Evolutionary conservation across 2,797 vertebrate species (phyloP).

Genomic region (Coregonus sp.): DNA sequence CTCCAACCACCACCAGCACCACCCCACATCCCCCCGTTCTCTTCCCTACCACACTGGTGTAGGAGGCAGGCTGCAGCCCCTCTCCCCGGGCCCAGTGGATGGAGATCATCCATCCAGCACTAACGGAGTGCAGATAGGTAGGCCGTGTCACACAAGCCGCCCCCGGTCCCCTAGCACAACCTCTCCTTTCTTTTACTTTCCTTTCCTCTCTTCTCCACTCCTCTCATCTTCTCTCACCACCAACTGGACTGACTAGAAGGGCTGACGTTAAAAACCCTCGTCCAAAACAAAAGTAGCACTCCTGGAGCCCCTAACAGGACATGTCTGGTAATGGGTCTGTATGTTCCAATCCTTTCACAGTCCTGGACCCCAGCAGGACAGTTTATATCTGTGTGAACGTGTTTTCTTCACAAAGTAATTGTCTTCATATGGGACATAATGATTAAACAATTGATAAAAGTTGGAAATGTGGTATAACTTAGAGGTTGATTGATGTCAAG

Average conservation of each 20-base stretch:
- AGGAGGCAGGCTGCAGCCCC: slow-evolving; percentile 37
- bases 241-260: not conserved
- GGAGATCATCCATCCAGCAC: slow-evolving; percentile 36
- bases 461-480: slow-evolving; percentile 15
- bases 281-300: not conserved
- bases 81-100: slow-evolving; percentile 25
- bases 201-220: not conserved
- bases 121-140: slow-evolving; percentile 24
- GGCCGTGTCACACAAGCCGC: slow-evolving; percentile 25
- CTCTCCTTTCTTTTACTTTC: not conserved
- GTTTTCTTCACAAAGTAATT: slow-evolving; percentile 23
- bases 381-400: slow-evolving; percentile 32
- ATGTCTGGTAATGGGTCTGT: slow-evolving; percentile 55
- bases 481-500: not conserved
- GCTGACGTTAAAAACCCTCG: not conserved
- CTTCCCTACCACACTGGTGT: slow-evolving; percentile 20
- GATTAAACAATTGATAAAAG: not conserved
- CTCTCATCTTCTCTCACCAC: slow-evolving; percentile 10
- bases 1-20: not conserved
- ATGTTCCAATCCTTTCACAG: slow-evolving; percentile 47
- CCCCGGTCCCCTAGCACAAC: not conserved
- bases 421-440: not conserved
- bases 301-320: slow-evolving; percentile 32
- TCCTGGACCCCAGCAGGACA: slow-evolving; percentile 30
- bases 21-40: not conserved